Evolutionary conservation across 2,888 invertebrate species (phyloP).

Genomic region (Leptinotarsa haldemani): DNA sequence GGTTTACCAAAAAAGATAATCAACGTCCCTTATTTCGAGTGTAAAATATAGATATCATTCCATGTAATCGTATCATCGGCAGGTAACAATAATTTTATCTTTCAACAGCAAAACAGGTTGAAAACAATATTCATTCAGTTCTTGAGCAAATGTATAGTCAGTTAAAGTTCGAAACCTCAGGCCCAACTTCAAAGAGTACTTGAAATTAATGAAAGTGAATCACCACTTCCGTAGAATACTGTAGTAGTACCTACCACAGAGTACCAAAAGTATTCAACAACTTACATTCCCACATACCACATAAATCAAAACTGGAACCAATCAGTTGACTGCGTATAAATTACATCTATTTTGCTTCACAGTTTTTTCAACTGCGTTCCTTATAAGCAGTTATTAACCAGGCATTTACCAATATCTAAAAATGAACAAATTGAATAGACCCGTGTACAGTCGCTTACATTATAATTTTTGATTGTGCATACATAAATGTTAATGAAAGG

Average conservation of each 20-base stretch:
- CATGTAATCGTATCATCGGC: too few relatives aligned
- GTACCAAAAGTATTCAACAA: neutral
- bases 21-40: too few relatives aligned
- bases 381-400: slow-evolving; percentile 13
- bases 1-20: too few relatives aligned
- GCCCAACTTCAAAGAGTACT: too few relatives aligned
- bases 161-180: too few relatives aligned
- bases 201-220: too few relatives aligned
- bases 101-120: too few relatives aligned
- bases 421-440: slow-evolving; percentile 39
- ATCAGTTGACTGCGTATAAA: slow-evolving; percentile 17
- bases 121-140: too few relatives aligned
- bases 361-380: slow-evolving; percentile 19
- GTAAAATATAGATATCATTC: too few relatives aligned
- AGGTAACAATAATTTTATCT: too few relatives aligned
- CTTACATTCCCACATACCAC: neutral
- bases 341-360: neutral
- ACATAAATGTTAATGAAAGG: slow-evolving; percentile 46
- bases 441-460: slow-evolving; percentile 25
- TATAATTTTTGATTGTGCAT: slow-evolving; percentile 42
- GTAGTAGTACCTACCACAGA: neutral
- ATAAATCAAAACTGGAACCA: slow-evolving; percentile 17
- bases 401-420: slow-evolving; percentile 21
- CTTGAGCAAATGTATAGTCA: too few relatives aligned
- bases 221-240: neutral